Conservation (phyloP, 2,797 vertebrate species). For the Telmatherina bonti region DNA sequence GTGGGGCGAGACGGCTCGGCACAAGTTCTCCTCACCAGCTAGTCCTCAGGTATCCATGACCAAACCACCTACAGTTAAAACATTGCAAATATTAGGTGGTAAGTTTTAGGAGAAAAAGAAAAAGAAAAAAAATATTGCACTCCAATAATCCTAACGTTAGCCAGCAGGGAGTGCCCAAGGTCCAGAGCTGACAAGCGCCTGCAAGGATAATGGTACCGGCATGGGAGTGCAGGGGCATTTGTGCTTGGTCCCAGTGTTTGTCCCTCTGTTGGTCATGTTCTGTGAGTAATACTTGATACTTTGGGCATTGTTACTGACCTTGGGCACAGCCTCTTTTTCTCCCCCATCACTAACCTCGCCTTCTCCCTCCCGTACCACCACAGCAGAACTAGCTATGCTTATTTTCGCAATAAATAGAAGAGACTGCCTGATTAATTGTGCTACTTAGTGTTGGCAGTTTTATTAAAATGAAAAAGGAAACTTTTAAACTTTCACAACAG, state of each 20-base stretch:
- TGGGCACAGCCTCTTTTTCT: constrained; percentile 49
- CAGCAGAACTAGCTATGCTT: constrained; percentile 76
- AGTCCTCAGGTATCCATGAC: constrained; percentile 70
- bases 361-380: constrained; percentile 82
- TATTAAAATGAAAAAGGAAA: constrained; percentile 54
- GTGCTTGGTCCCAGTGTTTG: constrained; percentile 23
- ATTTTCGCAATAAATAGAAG: constrained; percentile 75
- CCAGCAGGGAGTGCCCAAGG: constrained; percentile 73
- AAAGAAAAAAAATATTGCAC: constrained; percentile 55
- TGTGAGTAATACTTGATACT: constrained; percentile 15
- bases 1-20: constrained; percentile 75
- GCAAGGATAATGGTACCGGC: constrained; percentile 34
- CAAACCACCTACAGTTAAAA: constrained; percentile 37
- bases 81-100: constrained; percentile 26
- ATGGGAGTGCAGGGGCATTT: constrained; percentile 25
- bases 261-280: background rate
- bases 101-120: constrained; percentile 13
- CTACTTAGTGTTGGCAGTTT: constrained; percentile 81
- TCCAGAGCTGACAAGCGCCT: constrained; percentile 34
- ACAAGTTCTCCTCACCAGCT: constrained; percentile 71
- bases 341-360: constrained; percentile 66
- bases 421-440: constrained; percentile 65
- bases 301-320: constrained; percentile 58
- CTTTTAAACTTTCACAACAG: constrained; percentile 50
- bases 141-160: constrained; percentile 70